Evolutionary conservation across 1,140 invertebrate species (phyloP).

Genomic region (Lanistes nyassanus): DNA sequence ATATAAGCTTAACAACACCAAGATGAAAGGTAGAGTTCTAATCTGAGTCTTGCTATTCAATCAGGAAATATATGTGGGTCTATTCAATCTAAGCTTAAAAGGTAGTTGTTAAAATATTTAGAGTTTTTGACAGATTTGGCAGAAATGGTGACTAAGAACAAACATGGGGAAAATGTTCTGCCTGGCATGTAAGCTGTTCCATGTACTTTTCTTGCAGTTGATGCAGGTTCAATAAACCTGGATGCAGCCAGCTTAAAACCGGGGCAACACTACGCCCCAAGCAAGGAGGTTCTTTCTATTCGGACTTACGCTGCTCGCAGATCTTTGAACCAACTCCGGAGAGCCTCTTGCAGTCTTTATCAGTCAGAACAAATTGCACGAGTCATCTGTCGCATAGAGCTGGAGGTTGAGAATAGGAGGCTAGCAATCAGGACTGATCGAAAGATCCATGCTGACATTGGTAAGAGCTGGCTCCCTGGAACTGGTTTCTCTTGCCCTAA

Average conservation of each 20-base stretch:
- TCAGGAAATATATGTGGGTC: neutral
- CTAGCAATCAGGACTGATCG: slow-evolving; percentile 66
- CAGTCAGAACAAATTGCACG: slow-evolving; percentile 62
- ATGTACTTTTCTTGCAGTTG: slow-evolving; percentile 47
- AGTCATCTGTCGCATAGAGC: slow-evolving; percentile 66
- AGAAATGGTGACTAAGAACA: too few relatives aligned
- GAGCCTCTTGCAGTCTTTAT: slow-evolving; percentile 65
- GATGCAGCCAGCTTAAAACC: slow-evolving; percentile 22
- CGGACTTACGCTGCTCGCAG: slow-evolving; percentile 65
- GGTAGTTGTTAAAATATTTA: too few relatives aligned
- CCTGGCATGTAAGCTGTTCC: slow-evolving; percentile 16
- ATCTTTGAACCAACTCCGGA: slow-evolving; percentile 65
- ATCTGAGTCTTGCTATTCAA: neutral
- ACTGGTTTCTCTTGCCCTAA: too few relatives aligned
- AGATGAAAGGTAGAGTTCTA: slow-evolving; percentile 50
- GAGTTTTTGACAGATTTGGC: too few relatives aligned
- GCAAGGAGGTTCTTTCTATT: slow-evolving; percentile 68
- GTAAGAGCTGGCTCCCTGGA: slow-evolving; percentile 33
- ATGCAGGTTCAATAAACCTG: slow-evolving; percentile 55
- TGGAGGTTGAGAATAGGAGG: slow-evolving; percentile 66
- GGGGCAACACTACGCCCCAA: slow-evolving; percentile 59
- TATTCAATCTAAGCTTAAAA: too few relatives aligned
- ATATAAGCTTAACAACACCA: slow-evolving; percentile 43
- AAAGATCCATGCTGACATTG: slow-evolving; percentile 67
- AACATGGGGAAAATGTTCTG: too few relatives aligned